phyloP scores from a whole-genome alignment of 2,113 vertebrate genomes.

The Periophthalmus modestus region DNA sequence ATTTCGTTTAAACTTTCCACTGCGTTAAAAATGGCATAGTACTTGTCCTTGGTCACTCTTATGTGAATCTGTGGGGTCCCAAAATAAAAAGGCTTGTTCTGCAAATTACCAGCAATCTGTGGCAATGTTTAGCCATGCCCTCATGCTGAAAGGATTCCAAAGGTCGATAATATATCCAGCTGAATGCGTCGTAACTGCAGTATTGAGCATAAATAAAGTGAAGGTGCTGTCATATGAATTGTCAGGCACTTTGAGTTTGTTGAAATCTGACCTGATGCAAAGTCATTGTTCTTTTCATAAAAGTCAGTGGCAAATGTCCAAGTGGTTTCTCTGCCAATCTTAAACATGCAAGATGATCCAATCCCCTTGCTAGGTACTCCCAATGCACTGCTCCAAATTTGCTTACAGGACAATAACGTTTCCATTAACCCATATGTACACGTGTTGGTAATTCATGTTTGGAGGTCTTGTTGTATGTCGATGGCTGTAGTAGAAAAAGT shows the following conservation, averaged over 20 bases:
- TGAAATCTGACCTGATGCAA: background rate
- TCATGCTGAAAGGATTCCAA: background rate
- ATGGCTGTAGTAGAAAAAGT: background rate
- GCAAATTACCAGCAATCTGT: slow-evolving; percentile 1
- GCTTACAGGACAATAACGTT: background rate
- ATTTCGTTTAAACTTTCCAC: background rate
- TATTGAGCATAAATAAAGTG: background rate
- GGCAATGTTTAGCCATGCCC: slow-evolving; percentile 22
- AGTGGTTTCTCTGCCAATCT: background rate
- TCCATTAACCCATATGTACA: background rate
- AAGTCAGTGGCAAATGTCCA: background rate
- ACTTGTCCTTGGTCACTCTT: background rate
- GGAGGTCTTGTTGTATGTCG: background rate
- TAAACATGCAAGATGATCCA: background rate
- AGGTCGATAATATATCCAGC: background rate
- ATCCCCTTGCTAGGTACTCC: no score
- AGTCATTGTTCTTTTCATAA: background rate
- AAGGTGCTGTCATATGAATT: background rate
- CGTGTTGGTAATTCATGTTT: background rate
- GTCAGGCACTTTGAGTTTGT: slow-evolving; percentile 41
- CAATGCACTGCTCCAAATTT: background rate
- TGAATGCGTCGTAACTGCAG: background rate
- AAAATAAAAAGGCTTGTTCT: slow-evolving; percentile 10
- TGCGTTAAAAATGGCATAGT: background rate
- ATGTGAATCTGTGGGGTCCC: background rate